These are phyloP conservation scores for Cyprinodon diabolis DNA, from an alignment of 2,797 vertebrate genomes.

Conservation along the genomic window DNA sequence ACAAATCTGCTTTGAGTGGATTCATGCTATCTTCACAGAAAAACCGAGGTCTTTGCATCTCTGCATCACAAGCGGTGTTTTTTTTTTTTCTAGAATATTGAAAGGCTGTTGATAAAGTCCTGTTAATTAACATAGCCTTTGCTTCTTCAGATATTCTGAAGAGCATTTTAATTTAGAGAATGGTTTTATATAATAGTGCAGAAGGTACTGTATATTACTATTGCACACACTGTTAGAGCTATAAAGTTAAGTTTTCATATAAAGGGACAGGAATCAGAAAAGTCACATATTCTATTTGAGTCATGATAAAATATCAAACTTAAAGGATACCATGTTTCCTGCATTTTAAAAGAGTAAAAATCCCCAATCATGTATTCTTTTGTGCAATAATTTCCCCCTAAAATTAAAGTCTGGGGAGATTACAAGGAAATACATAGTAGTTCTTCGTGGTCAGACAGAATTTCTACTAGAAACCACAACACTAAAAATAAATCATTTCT, in stretches of 20 bases:
- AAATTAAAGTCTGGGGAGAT: too few relatives aligned
- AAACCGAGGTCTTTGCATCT: conserved; percentile 27
- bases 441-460: too few relatives aligned
- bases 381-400: too few relatives aligned
- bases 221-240: neutral
- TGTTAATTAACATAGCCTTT: neutral
- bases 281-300: neutral
- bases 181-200: neutral
- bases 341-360: too few relatives aligned
- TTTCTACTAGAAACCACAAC: too few relatives aligned
- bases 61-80: neutral
- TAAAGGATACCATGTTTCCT: neutral
- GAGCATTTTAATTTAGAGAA: neutral
- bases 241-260: neutral
- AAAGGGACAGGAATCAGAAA: neutral
- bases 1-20: conserved; percentile 46
- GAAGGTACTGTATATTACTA: neutral
- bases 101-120: neutral
- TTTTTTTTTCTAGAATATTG: neutral
- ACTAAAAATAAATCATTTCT: too few relatives aligned
- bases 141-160: neutral
- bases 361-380: too few relatives aligned
- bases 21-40: conserved; percentile 27
- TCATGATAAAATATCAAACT: neutral
- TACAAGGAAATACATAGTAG: too few relatives aligned